Evolutionary conservation across 92 coral and sea anemone genomes (phyloP).

Genomic region (Zoanthus sociatus): DNA sequence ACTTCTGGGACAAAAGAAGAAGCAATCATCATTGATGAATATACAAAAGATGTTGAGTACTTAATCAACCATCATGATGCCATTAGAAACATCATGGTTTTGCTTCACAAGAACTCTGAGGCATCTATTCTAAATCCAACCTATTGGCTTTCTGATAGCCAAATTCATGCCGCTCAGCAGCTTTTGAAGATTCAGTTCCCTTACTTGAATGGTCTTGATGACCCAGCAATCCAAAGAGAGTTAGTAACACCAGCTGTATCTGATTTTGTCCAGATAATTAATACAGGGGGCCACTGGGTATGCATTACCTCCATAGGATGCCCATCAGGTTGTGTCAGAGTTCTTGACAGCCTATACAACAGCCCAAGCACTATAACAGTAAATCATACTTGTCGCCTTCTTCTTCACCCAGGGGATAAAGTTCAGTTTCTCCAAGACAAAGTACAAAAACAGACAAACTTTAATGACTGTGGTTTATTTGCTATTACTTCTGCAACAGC

Average conservation of each 20-base stretch:
- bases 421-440: slow-evolving; percentile 40
- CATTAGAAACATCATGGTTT: no score
- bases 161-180: slow-evolving; percentile 47
- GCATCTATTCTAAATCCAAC: not conserved
- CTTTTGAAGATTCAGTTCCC: slow-evolving; percentile 40
- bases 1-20: not conserved
- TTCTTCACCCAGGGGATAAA: slow-evolving; percentile 11
- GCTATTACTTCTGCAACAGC: slow-evolving; percentile 48
- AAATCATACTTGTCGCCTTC: slow-evolving; percentile 39
- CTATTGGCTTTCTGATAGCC: slow-evolving; percentile 29
- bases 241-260: slow-evolving; percentile 32
- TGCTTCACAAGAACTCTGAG: not conserved
- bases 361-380: slow-evolving; percentile 36
- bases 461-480: slow-evolving; percentile 48
- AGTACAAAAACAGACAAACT: slow-evolving; percentile 45
- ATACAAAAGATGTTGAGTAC: not conserved
- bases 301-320: slow-evolving; percentile 36
- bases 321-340: slow-evolving; percentile 43
- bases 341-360: slow-evolving; percentile 50
- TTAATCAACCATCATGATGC: not conserved
- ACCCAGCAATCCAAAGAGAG: not conserved
- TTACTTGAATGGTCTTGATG: slow-evolving; percentile 26
- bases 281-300: slow-evolving; percentile 50
- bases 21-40: not conserved
- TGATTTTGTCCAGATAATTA: slow-evolving; percentile 33